Base-by-base conservation (phyloP, 2,888 invertebrate genomes). In the Siphonodentalium dalli region DNA sequence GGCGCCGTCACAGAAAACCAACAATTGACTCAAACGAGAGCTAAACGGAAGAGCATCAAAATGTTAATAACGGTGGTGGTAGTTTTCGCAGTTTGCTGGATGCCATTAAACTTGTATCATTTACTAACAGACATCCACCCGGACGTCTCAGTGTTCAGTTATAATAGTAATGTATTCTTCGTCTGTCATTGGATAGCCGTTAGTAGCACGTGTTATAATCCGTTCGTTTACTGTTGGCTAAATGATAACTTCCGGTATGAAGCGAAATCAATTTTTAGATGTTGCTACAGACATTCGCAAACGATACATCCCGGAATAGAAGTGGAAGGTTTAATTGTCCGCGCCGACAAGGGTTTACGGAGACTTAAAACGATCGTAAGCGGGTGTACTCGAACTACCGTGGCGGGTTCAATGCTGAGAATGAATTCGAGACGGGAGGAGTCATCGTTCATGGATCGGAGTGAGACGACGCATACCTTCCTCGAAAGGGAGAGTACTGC, bases 211-310 rank as follows among this genome's bases (percentile, higher is more conserved):
- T 83, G 83, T 61, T 83, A 80, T 66, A 84, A 84, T 56, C 83
- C 84, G 0, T 83, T 83, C 61, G 81, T 84, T 15, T 84, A 84
- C 61, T 84, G 82, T 58, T 83, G 83, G 81, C 67, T 83, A 18
- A 83, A 84, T 61, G 82, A 83, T 50, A 72, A 76, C 53, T 84
- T 83, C 66, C 71, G 83, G 26, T 68, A 68, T n/a, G 75, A 74
- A 47, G 74, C 77, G 21, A 70, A 72, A 43, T 44, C 72, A 0
- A 69, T 78, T 59, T 68, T 81, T 28, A 57, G 70, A 5, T 79
- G 78, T 40, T 77, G 78, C 54, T 61, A 39, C 49, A 45, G 39
- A 24, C 50, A 27, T 34, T 54, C 63, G 21, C 59, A 60, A 47
- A 56, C 48, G 18, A 54, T 66, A 5, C 63, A 62, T 45, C 63